These are phyloP conservation scores for Equus przewalskii DNA, from an alignment of 2,113 vertebrate genomes.

Conservation along the genomic window DNA sequence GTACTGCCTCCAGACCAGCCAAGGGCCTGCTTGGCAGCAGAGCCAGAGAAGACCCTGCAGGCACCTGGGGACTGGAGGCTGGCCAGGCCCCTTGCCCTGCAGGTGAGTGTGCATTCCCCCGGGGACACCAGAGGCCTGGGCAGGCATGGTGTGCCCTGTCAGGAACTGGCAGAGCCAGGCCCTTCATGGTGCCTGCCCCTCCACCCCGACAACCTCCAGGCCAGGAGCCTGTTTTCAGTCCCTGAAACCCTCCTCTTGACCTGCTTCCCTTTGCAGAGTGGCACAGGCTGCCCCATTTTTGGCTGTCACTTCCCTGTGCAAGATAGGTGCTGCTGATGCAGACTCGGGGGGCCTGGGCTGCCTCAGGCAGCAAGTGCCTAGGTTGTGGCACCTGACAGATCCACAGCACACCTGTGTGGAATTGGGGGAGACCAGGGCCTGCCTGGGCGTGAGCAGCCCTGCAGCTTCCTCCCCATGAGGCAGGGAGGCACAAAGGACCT, in stretches of 20 bases:
- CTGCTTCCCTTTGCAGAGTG: background rate
- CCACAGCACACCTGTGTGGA: background rate
- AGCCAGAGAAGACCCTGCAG: background rate
- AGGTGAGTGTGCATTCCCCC: background rate
- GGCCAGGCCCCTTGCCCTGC: background rate
- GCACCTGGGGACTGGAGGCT: background rate
- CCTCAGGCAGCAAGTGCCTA: background rate
- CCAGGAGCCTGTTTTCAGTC: background rate
- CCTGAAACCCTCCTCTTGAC: background rate
- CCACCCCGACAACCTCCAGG: background rate
- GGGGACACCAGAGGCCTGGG: background rate
- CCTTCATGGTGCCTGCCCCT: background rate
- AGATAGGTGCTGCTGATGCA: background rate
- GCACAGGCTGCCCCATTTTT: accelerated
- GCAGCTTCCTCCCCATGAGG: background rate
- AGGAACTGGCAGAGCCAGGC: background rate
- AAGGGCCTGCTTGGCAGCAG: background rate
- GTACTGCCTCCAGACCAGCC: background rate
- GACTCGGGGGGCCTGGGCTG: background rate
- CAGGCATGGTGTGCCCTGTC: background rate
- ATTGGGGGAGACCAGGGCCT: background rate
- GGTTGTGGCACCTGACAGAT: background rate
- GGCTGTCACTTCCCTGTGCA: background rate
- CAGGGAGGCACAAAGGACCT: background rate
- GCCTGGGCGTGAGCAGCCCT: background rate